Conservation (phyloP, 2,797 vertebrate species). For the Mormyrops attenuatus region DNA sequence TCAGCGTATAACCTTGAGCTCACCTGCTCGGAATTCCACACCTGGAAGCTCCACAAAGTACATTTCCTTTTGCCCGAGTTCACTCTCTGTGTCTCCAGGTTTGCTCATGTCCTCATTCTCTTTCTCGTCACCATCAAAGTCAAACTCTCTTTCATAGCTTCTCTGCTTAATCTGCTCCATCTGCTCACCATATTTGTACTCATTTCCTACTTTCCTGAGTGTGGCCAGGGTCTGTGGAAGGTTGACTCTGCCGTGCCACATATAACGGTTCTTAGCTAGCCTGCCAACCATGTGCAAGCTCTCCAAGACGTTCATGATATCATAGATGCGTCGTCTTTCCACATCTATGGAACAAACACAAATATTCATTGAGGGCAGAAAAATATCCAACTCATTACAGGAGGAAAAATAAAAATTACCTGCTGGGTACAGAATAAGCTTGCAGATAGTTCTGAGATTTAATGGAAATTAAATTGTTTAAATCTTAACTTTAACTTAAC, state of each 20-base stretch:
- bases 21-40: slow-evolving; percentile 86
- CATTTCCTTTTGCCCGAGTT: slow-evolving; percentile 67
- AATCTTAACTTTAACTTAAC: not conserved
- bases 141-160: slow-evolving; percentile 63
- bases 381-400: not conserved
- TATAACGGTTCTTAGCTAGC: slow-evolving; percentile 88
- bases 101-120: slow-evolving; percentile 59
- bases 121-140: slow-evolving; percentile 59
- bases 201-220: slow-evolving; percentile 73
- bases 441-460: not conserved
- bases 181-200: slow-evolving; percentile 78
- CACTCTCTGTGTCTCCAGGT: slow-evolving; percentile 39
- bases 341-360: slow-evolving; percentile 59
- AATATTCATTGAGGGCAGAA: not conserved
- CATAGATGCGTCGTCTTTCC: slow-evolving; percentile 89
- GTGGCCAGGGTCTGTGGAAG: slow-evolving; percentile 77
- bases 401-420: not conserved
- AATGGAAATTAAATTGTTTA: not conserved
- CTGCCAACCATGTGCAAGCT: slow-evolving; percentile 97
- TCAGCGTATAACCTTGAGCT: slow-evolving; percentile 28
- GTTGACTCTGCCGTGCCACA: slow-evolving; percentile 82
- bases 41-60: slow-evolving; percentile 83
- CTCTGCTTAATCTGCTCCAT: slow-evolving; percentile 80
- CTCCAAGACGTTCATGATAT: slow-evolving; percentile 94
- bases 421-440: not conserved